Evolutionary conservation across 2,797 vertebrate genomes (phyloP).

Genomic region (Graptemys geographica): DNA sequence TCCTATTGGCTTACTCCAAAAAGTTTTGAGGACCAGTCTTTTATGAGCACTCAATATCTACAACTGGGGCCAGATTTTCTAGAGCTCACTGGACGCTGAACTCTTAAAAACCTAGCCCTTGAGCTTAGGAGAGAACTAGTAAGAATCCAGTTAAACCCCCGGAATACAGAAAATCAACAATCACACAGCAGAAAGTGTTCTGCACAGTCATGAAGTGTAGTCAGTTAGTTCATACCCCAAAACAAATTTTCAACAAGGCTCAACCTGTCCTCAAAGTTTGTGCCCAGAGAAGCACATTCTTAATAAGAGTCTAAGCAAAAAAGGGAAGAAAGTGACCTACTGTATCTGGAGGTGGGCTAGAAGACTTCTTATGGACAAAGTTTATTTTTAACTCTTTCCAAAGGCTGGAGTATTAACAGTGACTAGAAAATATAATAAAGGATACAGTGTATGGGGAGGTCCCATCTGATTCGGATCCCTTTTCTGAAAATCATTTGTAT

Average conservation of each 20-base stretch:
- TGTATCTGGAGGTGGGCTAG: neutral
- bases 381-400: neutral
- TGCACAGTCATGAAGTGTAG: neutral
- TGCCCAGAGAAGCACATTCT: neutral
- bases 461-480: slow-evolving; percentile 1
- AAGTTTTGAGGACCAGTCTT: neutral
- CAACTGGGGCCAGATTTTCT: neutral
- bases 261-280: neutral
- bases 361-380: neutral
- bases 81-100: neutral
- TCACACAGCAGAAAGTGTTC: neutral
- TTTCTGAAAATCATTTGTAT: slow-evolving; percentile 41
- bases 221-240: neutral
- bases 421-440: neutral
- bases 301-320: neutral
- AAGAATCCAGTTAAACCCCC: neutral
- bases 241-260: neutral
- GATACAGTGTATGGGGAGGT: neutral
- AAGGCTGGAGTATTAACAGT: neutral
- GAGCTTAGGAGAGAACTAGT: neutral
- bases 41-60: neutral
- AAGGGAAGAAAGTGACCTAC: neutral
- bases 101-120: neutral
- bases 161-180: neutral
- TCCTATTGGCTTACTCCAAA: neutral